A percentile compares a stretch with the other conserved stretches of the same genome.
Conservation (phyloP, 2,888 invertebrate genomes). For the Lumbricus terrestris region DNA sequence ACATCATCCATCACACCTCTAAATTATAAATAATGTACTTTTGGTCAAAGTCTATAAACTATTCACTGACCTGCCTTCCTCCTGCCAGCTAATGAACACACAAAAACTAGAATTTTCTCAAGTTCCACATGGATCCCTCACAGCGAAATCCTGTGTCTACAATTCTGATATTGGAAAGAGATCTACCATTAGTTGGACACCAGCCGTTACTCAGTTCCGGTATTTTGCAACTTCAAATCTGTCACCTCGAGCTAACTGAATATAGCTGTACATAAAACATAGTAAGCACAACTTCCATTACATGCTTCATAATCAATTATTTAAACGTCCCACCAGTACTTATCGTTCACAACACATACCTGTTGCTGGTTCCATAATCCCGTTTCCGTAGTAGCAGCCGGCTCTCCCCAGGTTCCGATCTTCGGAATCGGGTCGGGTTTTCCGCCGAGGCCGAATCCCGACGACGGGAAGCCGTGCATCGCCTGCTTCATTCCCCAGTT, state of each 20-base stretch:
- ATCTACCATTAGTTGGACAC: background rate
- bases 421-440: background rate
- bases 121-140: background rate
- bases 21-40: background rate
- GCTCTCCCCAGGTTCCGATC: conserved; percentile 9
- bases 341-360: background rate
- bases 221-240: background rate
- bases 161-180: background rate
- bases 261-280: too few relatives aligned
- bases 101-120: background rate
- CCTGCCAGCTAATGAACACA: background rate
- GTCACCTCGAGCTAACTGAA: too few relatives aligned
- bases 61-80: background rate
- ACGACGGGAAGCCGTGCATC: background rate
- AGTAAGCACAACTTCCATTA: background rate
- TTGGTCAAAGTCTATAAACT: background rate
- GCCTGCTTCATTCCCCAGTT: conserved; percentile 5
- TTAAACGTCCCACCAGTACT: background rate
- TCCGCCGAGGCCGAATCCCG: background rate
- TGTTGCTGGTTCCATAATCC: conserved; percentile 11
- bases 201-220: background rate
- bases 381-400: background rate
- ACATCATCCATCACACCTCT: background rate
- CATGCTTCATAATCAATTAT: background rate
- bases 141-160: background rate